Evolutionary conservation across 2,888 invertebrate genomes (phyloP), one percentile per base, ranked within the genome.

Genomic region (Byasa hedistus): DNA sequence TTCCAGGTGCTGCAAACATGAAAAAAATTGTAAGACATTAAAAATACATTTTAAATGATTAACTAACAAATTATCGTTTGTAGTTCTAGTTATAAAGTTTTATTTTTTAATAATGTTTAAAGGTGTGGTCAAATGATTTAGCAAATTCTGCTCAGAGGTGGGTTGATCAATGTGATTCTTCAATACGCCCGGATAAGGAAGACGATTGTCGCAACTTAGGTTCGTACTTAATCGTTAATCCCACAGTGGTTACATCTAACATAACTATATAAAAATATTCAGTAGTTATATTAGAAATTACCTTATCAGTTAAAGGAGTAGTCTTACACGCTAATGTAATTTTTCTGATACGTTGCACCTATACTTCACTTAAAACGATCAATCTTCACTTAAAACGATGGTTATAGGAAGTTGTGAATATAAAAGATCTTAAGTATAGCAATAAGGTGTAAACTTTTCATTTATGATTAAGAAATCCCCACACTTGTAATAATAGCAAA

Each of bases 1-100:
- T 89, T 21, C 87, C 89, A 0, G 77, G 79, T 57, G 89, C 89
- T 19, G 89, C 89, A 22, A 87, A 91, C 71, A 91, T 91, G 89
- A 85, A 79, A 62, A 86, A 85, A 83, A 75, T 90, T 65, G 90
- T 91, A 70, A 77, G 84, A 71, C 19, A 4, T 48, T 48, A 48
- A n/a, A 48, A 48, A 19, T 48, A 48, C 4, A n/a, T 4, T 48
- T 48, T 48, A n/a, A 48, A 12, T 48, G 5, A n/a, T 19, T 48
- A 48, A 48, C 19, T 5, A 48, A 48, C 7, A 5, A 48, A 19
- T n/a, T 1, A n/a, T 2, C 5, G 48, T 48, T 48, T 48, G 5
- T n/a, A 12, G n/a, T 48, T n/a, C 19, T 8, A 44, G 3, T 44
- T 1, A 48, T 48, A 48, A 7, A 48, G 2, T 48, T 48, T 8